These are phyloP conservation scores for Lipotes vexillifer DNA, from an alignment of 2,113 vertebrate species.

Conservation along the genomic window DNA sequence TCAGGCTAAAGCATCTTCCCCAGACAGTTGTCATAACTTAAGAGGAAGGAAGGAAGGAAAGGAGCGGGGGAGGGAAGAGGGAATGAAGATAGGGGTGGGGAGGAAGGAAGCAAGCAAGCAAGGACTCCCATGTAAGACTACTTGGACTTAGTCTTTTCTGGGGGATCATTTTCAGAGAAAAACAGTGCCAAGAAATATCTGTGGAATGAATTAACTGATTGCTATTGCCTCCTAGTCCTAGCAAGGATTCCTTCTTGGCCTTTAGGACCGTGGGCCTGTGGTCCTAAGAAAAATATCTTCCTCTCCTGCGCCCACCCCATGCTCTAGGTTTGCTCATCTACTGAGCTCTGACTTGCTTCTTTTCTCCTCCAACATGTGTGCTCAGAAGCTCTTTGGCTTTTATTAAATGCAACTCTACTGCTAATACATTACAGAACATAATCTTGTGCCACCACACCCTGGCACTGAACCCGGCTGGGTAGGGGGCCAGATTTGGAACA, in stretches of 20 bases:
- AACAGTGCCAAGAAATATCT: background rate
- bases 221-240: background rate
- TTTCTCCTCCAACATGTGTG: background rate
- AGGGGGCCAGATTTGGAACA: background rate
- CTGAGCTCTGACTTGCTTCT: background rate
- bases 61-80: background rate
- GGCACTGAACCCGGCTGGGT: background rate
- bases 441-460: background rate
- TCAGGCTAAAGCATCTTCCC: background rate
- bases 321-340: background rate
- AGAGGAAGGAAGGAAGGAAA: background rate
- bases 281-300: background rate
- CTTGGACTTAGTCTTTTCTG: background rate
- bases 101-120: background rate
- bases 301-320: rapidly evolving
- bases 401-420: conserved; percentile 3
- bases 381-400: conserved; percentile 28
- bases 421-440: conserved; percentile 6
- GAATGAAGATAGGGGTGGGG: background rate
- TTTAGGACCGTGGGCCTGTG: background rate
- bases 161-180: background rate
- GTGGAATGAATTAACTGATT: background rate
- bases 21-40: background rate
- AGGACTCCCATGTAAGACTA: background rate
- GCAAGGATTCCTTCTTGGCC: background rate